Base-by-base conservation (phyloP, 2,888 invertebrate species). In the Drosophila nigritarsus region DNA sequence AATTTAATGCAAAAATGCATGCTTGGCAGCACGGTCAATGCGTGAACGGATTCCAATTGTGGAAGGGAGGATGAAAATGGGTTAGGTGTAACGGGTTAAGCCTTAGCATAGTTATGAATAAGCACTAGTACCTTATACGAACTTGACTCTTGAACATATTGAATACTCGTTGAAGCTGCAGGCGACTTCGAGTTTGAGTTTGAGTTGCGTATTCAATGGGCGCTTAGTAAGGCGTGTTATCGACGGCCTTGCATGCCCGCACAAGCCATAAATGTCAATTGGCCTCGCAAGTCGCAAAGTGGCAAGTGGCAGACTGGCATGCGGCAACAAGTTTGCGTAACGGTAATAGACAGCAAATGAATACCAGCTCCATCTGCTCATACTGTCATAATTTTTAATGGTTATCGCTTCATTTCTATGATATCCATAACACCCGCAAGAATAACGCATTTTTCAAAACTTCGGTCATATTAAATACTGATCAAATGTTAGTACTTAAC, bases 251-350 rank as follows among this genome's bases (percentile, higher is more conserved):
- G 84, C 87, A 87, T 83, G 81, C 85, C 62, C 77, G 83, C 87
- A 87, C 87, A 86, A 82, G 73, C 81, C 83, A 84, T 87, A 85
- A 85, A 87, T 84, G 85, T 83, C 87, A 84, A 87, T 84, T 84
- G 85, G 76, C 65, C 67, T 61, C 65, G 77, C 69, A 55, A 64
- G 56, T 64, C 70, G 70, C 60, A 75, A 70, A 32, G 60, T 29
- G 67, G 59, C 62, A 60, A 50, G 38, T n/a, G 38, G 54, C 36
- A 50, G 30, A 34, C 54, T 18, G 64, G 64, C 62, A 68, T 30
- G 55, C 32, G 62, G 68, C 68, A 73, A 75, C 78, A 78, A 74
- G 78, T 75, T 63, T 50, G 27, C 49, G 40, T 48, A 63, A 73
- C 58, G 72, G 66, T 62, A 74, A 78, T 67, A 68, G 65, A 50